Conservation (phyloP, 1,140 invertebrate species). For the Microvelia longipes region DNA sequence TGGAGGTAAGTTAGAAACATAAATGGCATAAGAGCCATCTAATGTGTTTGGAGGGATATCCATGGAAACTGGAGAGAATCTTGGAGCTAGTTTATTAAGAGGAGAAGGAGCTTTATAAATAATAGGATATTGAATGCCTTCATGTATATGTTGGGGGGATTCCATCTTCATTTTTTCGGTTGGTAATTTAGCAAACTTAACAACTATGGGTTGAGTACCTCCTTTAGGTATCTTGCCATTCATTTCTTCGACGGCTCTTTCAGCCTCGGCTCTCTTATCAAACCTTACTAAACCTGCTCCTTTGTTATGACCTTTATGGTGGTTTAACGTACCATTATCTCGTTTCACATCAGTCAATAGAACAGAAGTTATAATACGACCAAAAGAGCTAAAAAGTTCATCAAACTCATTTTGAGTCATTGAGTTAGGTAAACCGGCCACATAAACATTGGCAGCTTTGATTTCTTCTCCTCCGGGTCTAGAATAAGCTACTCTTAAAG, state of each 20-base stretch:
- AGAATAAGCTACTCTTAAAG: constrained; percentile 80
- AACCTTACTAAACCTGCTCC: constrained; percentile 44
- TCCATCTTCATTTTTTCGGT: constrained; percentile 31
- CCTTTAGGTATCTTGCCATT: constrained; percentile 42
- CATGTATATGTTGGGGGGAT: constrained; percentile 19
- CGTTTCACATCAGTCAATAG: constrained; percentile 41
- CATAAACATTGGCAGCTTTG: constrained; percentile 79
- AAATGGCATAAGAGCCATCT: constrained; percentile 50
- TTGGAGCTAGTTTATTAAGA: constrained; percentile 1
- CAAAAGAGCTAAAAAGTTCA: constrained; percentile 62
- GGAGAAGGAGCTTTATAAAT: background rate
- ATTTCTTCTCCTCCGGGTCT: constrained; percentile 75
- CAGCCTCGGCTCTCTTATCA: constrained; percentile 42
- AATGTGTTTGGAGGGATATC: constrained; percentile 38
- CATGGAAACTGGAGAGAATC: constrained; percentile 9
- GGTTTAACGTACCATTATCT: constrained; percentile 24
- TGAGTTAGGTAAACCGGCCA: constrained; percentile 70
- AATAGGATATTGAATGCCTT: constrained; percentile 34
- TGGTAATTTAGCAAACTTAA: constrained; percentile 45
- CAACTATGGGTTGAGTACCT: constrained; percentile 39
- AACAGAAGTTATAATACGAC: constrained; percentile 71
- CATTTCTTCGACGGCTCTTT: constrained; percentile 41
- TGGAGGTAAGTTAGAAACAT: constrained; percentile 94
- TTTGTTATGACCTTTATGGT: constrained; percentile 48
- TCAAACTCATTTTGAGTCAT: constrained; percentile 74